These are phyloP conservation scores for Limosa lapponica DNA, from an alignment of 2,797 vertebrate genomes.

Conservation along the genomic window DNA sequence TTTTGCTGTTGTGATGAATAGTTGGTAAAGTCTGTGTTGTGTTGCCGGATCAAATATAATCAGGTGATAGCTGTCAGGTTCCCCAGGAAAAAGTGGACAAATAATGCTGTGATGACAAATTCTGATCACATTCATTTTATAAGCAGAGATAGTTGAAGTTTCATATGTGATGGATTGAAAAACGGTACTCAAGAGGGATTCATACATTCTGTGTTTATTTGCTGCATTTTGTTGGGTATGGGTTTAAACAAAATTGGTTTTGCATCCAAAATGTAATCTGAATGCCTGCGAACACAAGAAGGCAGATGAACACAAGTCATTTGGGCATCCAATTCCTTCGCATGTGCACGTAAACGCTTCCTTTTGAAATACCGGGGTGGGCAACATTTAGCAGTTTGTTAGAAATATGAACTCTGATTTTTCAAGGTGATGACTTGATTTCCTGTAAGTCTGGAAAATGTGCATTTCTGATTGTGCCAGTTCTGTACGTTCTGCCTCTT, in stretches of 20 bases:
- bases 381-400: not conserved
- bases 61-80: slow-evolving; percentile 8
- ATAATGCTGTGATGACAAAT: not conserved
- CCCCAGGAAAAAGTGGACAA: not conserved
- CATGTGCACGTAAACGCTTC: not conserved
- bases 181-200: slow-evolving; percentile 26
- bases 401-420: not conserved
- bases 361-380: not conserved
- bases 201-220: slow-evolving; percentile 40
- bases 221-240: slow-evolving; percentile 29
- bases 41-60: not conserved
- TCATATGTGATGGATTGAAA: slow-evolving; percentile 43
- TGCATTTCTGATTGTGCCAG: not conserved
- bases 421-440: not conserved
- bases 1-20: not conserved
- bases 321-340: not conserved
- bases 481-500: not conserved
- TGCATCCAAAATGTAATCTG: slow-evolving; percentile 43
- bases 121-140: slow-evolving; percentile 15
- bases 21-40: not conserved
- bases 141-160: slow-evolving; percentile 11
- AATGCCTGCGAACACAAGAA: slow-evolving; percentile 5
- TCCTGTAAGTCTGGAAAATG: not conserved
- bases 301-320: not conserved
- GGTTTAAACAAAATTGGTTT: slow-evolving; percentile 38